phyloP scores from a whole-genome alignment of 30 jellyfish, hydroid and myxozoan species.

The Aurelia aurita complex sp. Pacific region DNA sequence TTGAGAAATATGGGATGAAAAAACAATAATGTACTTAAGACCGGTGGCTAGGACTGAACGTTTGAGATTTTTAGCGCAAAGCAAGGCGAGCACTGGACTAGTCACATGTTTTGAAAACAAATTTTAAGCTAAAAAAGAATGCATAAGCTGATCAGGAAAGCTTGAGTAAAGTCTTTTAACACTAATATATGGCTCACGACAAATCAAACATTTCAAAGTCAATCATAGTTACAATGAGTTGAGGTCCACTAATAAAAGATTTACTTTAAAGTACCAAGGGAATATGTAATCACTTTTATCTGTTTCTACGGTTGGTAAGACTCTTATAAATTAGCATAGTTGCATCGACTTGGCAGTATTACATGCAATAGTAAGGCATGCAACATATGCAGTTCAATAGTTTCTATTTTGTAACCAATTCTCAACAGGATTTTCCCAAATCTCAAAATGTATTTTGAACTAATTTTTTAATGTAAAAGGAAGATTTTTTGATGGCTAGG shows the following conservation, averaged over 20 bases:
- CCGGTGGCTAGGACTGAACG: slow-evolving; percentile 24
- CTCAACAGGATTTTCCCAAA: too few relatives aligned
- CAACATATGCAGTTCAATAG: too few relatives aligned
- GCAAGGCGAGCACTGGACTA: slow-evolving; percentile 11
- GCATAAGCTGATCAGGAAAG: slow-evolving; percentile 79
- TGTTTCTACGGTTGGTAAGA: slow-evolving; percentile 28
- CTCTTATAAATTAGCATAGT: slow-evolving; percentile 13
- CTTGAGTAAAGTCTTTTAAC: slow-evolving; percentile 60
- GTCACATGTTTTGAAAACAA: slow-evolving; percentile 35
- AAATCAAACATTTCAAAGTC: slow-evolving; percentile 32
- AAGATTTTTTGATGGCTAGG: too few relatives aligned
- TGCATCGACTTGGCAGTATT: slow-evolving; percentile 1
- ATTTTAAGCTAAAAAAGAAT: slow-evolving; percentile 25
- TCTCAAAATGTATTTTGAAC: too few relatives aligned
- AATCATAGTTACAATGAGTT: slow-evolving; percentile 14
- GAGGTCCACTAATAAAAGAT: slow-evolving; percentile 16
- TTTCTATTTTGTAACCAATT: too few relatives aligned
- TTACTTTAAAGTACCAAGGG: slow-evolving; percentile 40
- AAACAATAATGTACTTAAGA: not conserved
- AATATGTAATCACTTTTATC: slow-evolving; percentile 11
- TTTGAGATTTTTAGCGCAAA: not conserved
- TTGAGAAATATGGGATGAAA: not conserved
- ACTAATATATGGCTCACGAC: slow-evolving; percentile 70
- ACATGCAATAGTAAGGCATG: not conserved
- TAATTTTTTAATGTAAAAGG: too few relatives aligned